Conservation (phyloP, 2,797 vertebrate species). For the Silurus aristotelis region DNA sequence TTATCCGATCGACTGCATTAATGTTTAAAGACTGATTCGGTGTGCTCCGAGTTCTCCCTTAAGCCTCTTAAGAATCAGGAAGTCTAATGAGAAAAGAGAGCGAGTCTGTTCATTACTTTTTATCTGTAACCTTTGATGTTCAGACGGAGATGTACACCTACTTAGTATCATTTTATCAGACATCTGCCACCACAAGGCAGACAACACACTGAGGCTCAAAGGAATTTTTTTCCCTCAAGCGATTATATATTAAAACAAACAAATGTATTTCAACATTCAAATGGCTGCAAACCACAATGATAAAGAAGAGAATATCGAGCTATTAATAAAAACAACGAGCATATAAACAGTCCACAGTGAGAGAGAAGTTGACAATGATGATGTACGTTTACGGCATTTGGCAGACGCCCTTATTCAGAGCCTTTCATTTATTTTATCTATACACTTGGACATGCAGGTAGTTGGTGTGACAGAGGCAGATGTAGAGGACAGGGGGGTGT, state of each 20-base stretch:
- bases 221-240: not conserved
- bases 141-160: not conserved
- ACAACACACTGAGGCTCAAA: not conserved
- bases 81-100: not conserved
- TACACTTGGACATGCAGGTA: too few relatives aligned
- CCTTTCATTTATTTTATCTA: too few relatives aligned
- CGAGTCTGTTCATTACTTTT: not conserved
- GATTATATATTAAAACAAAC: not conserved
- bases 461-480: too few relatives aligned
- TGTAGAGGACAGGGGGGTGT: too few relatives aligned
- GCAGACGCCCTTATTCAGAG: too few relatives aligned
- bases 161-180: not conserved
- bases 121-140: not conserved
- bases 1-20: not conserved
- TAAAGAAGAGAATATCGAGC: not conserved
- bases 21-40: not conserved
- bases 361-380: not conserved
- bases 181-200: not conserved
- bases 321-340: not conserved
- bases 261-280: not conserved
- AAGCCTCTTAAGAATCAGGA: not conserved
- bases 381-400: too few relatives aligned
- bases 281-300: not conserved
- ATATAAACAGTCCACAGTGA: not conserved
- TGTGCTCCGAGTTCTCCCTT: not conserved